These are phyloP conservation scores for Ferrisia virgata DNA, from an alignment of 2,888 invertebrate genomes.

Conservation along the genomic window DNA sequence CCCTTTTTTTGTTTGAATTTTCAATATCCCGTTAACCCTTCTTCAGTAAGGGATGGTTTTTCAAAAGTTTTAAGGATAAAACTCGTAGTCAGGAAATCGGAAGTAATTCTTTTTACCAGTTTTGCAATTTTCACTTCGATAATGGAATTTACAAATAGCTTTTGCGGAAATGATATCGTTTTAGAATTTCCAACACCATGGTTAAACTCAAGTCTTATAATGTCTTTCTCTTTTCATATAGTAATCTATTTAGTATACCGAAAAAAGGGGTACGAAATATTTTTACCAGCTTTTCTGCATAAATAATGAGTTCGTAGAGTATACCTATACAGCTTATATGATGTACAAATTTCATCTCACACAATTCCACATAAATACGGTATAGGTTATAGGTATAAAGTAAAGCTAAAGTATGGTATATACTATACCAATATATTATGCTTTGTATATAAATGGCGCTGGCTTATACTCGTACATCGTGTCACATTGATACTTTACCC, in stretches of 20 bases:
- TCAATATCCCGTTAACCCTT: constrained; percentile 42
- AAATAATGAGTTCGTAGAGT: neutral
- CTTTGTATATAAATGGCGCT: too few relatives aligned
- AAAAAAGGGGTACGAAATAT: constrained; percentile 15
- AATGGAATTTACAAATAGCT: constrained; percentile 45
- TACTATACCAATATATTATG: too few relatives aligned
- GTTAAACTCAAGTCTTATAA: constrained; percentile 45
- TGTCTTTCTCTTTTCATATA: constrained; percentile 7
- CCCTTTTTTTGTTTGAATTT: constrained; percentile 44
- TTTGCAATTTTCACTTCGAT: constrained; percentile 45
- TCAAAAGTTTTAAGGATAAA: constrained; percentile 42
- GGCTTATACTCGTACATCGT: too few relatives aligned
- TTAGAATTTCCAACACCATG: constrained; percentile 43
- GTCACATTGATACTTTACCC: neutral
- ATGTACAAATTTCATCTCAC: neutral
- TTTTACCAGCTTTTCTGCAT: neutral
- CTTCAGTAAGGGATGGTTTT: neutral
- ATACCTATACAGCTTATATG: too few relatives aligned
- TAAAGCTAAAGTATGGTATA: too few relatives aligned
- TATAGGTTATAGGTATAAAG: too few relatives aligned
- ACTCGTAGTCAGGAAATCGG: constrained; percentile 42
- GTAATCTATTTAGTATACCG: neutral
- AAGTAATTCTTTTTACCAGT: constrained; percentile 46
- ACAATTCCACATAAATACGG: neutral
- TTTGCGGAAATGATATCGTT: constrained; percentile 44